A percentile compares a stretch with the other conserved stretches of the same genome.
Conservation (phyloP, 2,797 vertebrate species). For the Sebastes hopkinsi region DNA sequence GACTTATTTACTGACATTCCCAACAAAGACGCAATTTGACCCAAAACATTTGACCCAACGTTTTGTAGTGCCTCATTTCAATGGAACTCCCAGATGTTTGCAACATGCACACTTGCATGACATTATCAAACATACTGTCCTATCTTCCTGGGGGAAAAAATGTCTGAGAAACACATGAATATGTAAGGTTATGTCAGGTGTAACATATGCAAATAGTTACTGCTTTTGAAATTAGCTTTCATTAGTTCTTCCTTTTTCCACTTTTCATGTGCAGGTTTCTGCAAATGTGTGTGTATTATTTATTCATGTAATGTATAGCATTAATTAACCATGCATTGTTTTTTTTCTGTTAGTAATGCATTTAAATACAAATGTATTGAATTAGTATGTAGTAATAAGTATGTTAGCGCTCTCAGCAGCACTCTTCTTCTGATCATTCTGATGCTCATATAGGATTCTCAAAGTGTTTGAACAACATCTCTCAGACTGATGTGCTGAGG, state of each 20-base stretch:
- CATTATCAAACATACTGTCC: neutral
- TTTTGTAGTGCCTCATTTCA: neutral
- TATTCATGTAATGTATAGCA: neutral
- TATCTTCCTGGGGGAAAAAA: neutral
- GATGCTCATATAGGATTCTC: neutral
- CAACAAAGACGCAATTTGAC: neutral
- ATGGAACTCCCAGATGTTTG: neutral
- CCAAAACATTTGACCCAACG: too few relatives aligned
- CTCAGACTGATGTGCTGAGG: neutral
- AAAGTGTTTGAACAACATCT: constrained; percentile 1
- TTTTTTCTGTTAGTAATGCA: neutral
- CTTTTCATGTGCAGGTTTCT: neutral
- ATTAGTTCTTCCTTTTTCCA: neutral
- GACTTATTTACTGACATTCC: neutral
- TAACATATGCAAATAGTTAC: neutral
- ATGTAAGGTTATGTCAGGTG: neutral
- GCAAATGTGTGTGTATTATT: neutral
- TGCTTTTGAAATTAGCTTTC: neutral
- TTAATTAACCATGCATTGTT: neutral
- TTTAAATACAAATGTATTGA: neutral
- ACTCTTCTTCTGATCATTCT: neutral
- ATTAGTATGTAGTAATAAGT: neutral
- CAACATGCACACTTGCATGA: neutral
- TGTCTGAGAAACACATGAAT: neutral
- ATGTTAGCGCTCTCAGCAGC: neutral